phyloP scores from a whole-genome alignment of 2,113 vertebrate species.

The Onychorhynchus coronatus region DNA sequence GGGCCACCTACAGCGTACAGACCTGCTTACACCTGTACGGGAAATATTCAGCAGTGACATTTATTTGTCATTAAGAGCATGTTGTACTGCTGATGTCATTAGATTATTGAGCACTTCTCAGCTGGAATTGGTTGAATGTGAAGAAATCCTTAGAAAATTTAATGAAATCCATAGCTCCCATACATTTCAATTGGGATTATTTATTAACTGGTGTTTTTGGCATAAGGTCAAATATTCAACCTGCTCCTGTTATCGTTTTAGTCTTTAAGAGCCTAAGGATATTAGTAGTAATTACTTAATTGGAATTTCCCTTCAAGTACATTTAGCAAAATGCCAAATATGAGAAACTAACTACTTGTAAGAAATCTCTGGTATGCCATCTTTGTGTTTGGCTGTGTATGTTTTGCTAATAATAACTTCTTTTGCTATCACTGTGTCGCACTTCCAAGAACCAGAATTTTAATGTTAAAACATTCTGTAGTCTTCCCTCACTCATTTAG shows the following conservation, averaged over 20 bases:
- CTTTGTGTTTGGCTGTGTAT: background rate
- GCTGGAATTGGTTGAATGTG: background rate
- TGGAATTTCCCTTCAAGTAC: conserved; percentile 19
- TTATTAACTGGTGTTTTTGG: background rate
- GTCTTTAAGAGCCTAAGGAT: background rate
- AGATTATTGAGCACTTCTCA: background rate
- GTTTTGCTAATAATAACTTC: background rate
- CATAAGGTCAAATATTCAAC: background rate
- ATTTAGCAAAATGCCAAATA: background rate
- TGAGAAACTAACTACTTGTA: background rate
- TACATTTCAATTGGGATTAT: background rate
- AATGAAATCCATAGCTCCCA: background rate
- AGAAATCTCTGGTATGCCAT: background rate
- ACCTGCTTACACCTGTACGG: background rate
- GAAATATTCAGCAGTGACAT: background rate
- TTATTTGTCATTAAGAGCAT: background rate
- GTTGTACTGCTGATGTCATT: background rate
- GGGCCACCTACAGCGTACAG: background rate
- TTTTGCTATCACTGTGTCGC: background rate
- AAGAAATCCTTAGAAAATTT: background rate
- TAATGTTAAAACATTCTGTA: background rate
- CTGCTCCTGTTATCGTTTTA: background rate
- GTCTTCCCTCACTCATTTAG: background rate
- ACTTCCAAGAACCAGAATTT: background rate
- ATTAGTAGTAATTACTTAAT: background rate